A percentile compares a stretch with the other conserved stretches of the same genome.
Conservation (phyloP, 1,140 invertebrate genomes). For the Penaeus chinensis region DNA sequence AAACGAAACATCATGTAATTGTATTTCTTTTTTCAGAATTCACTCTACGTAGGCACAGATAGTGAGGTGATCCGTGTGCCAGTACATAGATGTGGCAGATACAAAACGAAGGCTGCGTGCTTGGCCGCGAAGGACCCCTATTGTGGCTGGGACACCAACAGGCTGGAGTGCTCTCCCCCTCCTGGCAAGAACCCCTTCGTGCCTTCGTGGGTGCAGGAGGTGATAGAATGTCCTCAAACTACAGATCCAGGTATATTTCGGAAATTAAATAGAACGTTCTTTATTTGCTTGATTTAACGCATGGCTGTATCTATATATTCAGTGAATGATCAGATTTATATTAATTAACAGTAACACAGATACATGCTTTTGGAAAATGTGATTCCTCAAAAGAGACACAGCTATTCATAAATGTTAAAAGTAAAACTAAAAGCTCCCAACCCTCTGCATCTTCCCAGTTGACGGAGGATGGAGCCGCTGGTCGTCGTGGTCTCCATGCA, state of each 20-base stretch:
- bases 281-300: not conserved
- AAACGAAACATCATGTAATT: not conserved
- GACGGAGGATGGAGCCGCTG: slow-evolving; percentile 82
- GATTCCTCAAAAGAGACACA: too few relatives aligned
- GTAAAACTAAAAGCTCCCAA: too few relatives aligned
- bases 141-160: slow-evolving; percentile 89
- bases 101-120: slow-evolving; percentile 78
- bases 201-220: slow-evolving; percentile 79
- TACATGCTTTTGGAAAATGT: too few relatives aligned
- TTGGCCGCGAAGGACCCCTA: slow-evolving; percentile 90
- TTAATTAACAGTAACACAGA: too few relatives aligned
- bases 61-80: slow-evolving; percentile 78
- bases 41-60: slow-evolving; percentile 85
- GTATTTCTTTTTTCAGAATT: slow-evolving; percentile 72
- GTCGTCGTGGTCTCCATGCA: slow-evolving; percentile 77
- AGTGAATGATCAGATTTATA: not conserved
- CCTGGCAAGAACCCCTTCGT: slow-evolving; percentile 74
- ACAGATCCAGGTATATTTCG: slow-evolving; percentile 68
- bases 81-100: slow-evolving; percentile 81
- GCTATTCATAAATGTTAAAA: too few relatives aligned
- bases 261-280: not conserved
- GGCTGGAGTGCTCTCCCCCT: slow-evolving; percentile 78
- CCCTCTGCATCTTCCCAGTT: slow-evolving; percentile 69
- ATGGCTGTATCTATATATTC: not conserved
- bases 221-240: slow-evolving; percentile 76